A percentile compares a stretch with the other conserved stretches of the same genome.
phyloP scores from a whole-genome alignment of 2,888 invertebrate species.

The Apamea crenata region DNA sequence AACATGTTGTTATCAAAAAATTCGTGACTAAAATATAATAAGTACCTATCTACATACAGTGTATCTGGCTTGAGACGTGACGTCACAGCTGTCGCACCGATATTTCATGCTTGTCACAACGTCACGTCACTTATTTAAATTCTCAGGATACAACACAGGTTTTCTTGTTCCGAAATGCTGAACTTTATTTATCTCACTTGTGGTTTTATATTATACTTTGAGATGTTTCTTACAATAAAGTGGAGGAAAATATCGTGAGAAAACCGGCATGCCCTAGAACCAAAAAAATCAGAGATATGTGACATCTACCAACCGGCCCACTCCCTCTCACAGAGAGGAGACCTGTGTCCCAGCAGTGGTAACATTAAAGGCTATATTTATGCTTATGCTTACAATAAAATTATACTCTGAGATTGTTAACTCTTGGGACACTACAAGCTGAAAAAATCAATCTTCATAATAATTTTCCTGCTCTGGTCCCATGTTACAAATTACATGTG shows the following conservation, averaged over 20 bases:
- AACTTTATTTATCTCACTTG: not conserved
- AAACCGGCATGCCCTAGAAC: too few species aligned
- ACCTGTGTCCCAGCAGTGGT: too few species aligned
- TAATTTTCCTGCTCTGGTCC: not conserved
- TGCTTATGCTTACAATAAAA: too few species aligned
- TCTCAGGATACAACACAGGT: not conserved
- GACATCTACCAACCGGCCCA: too few species aligned
- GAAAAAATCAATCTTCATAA: too few species aligned
- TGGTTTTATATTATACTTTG: too few species aligned
- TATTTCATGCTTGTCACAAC: constrained; percentile 19
- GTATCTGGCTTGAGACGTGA: not conserved
- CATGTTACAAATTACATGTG: not conserved
- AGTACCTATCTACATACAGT: not conserved
- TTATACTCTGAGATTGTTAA: not conserved
- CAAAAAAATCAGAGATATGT: too few species aligned
- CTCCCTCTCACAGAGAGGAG: too few species aligned
- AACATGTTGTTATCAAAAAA: not conserved
- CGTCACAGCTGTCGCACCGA: constrained; percentile 11
- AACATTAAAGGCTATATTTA: too few species aligned
- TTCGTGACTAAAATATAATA: not conserved
- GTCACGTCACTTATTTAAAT: constrained; percentile 26
- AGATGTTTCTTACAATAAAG: not conserved
- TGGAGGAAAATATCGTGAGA: too few species aligned
- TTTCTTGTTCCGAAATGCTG: constrained; percentile 2
- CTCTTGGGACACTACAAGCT: not conserved